Evolutionary conservation across 1,140 invertebrate genomes (phyloP).

Genomic region (Pogonus chalceus): DNA sequence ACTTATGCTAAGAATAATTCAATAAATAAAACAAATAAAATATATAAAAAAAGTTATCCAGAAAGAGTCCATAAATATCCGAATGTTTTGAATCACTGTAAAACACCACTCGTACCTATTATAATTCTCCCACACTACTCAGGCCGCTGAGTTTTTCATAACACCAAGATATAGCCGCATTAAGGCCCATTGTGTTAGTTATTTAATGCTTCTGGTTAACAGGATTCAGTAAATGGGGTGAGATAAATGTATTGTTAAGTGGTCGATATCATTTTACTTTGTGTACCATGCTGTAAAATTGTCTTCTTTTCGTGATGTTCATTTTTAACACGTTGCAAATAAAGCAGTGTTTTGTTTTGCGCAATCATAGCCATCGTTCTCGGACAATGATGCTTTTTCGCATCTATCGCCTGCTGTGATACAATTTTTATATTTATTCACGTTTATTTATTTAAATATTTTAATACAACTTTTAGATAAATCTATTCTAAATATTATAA

Average conservation of each 20-base stretch:
- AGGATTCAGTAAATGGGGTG: slow-evolving; percentile 22
- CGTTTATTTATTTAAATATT: too few species aligned
- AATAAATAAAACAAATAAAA: too few species aligned
- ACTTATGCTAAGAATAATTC: too few species aligned
- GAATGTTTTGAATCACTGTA: slow-evolving; percentile 13
- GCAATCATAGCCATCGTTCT: too few species aligned
- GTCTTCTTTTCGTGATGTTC: not conserved
- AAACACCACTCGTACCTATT: slow-evolving; percentile 28
- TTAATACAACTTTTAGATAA: too few species aligned
- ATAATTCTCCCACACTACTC: slow-evolving; percentile 34
- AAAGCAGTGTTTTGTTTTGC: too few species aligned
- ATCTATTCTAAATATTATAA: too few species aligned
- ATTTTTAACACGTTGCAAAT: slow-evolving; percentile 4
- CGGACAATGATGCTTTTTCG: too few species aligned
- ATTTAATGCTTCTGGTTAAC: slow-evolving; percentile 32
- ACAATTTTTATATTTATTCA: too few species aligned
- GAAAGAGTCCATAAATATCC: too few species aligned
- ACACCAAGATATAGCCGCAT: slow-evolving; percentile 30
- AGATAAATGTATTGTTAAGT: slow-evolving; percentile 25
- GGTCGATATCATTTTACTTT: slow-evolving; percentile 25
- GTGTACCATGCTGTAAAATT: slow-evolving; percentile 9
- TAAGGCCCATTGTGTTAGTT: slow-evolving; percentile 31
- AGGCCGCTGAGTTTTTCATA: slow-evolving; percentile 27
- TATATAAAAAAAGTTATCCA: too few species aligned
- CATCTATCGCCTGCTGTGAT: too few species aligned